Evolutionary conservation across 2,888 invertebrate genomes (phyloP).

Genomic region (Drosophila diplacantha): DNA sequence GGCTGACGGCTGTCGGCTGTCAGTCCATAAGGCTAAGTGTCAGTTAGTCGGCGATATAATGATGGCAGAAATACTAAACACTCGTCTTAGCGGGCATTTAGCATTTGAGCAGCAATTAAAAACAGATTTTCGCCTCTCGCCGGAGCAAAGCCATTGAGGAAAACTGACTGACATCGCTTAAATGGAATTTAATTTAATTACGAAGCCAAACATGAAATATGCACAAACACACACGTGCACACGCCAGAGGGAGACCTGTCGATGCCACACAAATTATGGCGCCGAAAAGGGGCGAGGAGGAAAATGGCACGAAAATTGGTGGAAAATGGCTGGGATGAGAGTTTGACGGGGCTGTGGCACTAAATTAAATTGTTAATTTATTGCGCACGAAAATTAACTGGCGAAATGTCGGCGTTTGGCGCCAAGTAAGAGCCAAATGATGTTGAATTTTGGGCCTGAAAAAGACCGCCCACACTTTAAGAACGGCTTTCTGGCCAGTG

Average conservation of each 20-base stretch:
- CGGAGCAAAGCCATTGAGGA: slow-evolving; percentile 7
- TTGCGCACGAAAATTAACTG: slow-evolving; percentile 68
- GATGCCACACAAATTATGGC: slow-evolving; percentile 38
- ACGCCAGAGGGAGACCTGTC: slow-evolving; percentile 13
- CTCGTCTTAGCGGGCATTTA: slow-evolving; percentile 19
- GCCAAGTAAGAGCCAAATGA: slow-evolving; percentile 24
- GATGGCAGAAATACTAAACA: slow-evolving; percentile 8
- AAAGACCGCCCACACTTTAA: slow-evolving; percentile 11
- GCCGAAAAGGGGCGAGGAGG: neutral
- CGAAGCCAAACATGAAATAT: slow-evolving; percentile 43
- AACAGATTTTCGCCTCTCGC: slow-evolving; percentile 14
- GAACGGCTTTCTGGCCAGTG: slow-evolving; percentile 11
- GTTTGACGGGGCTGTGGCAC: slow-evolving; percentile 38
- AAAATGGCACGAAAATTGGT: slow-evolving; percentile 3
- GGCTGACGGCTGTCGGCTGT: slow-evolving; percentile 10
- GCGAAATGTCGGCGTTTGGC: slow-evolving; percentile 42
- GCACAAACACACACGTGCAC: slow-evolving; percentile 3
- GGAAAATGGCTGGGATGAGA: neutral
- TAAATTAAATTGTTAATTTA: slow-evolving; percentile 72
- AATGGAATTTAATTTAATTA: slow-evolving; percentile 64
- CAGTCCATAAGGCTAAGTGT: slow-evolving; percentile 19
- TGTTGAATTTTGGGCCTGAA: slow-evolving; percentile 16
- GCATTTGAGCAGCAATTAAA: slow-evolving; percentile 26
- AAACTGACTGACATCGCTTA: slow-evolving; percentile 25
- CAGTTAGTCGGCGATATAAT: slow-evolving; percentile 14